phyloP scores from a whole-genome alignment of 2,797 vertebrate genomes.

The Argyrosomus regius region DNA sequence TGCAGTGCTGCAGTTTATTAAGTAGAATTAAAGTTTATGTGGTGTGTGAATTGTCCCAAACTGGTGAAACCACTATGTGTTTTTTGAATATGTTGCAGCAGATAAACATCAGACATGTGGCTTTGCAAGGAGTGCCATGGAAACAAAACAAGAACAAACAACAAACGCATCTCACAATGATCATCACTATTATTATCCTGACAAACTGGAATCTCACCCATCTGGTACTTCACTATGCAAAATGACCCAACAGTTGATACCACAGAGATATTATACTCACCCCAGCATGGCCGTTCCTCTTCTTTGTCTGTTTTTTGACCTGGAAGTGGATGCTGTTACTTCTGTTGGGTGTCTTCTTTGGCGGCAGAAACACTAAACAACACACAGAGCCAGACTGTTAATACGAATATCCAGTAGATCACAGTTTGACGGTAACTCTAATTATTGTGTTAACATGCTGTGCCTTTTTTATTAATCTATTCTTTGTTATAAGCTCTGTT shows the following conservation, averaged over 20 bases:
- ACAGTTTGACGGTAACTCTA: background rate
- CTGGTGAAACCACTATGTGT: background rate
- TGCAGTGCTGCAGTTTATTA: background rate
- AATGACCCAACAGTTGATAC: background rate
- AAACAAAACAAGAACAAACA: background rate
- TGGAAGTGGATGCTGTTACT: slow-evolving; percentile 18
- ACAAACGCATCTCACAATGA: background rate
- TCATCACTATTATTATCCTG: background rate
- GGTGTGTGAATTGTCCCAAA: background rate
- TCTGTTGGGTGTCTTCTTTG: slow-evolving; percentile 27
- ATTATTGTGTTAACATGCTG: background rate
- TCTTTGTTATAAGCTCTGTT: slow-evolving; percentile 4
- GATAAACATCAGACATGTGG: background rate
- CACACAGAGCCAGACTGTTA: slow-evolving; percentile 21
- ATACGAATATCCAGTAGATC: background rate
- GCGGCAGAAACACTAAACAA: slow-evolving; percentile 57
- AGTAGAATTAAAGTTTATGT: background rate
- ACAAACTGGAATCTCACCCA: background rate
- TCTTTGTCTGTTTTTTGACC: slow-evolving; percentile 40
- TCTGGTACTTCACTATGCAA: background rate
- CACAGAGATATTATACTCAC: slow-evolving; percentile 51
- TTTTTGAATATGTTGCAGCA: background rate
- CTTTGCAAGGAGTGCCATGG: background rate
- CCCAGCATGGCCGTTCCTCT: slow-evolving; percentile 29
- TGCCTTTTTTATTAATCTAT: background rate